Base-by-base conservation (phyloP, 2,888 invertebrate genomes). In the Anodontia alba region DNA sequence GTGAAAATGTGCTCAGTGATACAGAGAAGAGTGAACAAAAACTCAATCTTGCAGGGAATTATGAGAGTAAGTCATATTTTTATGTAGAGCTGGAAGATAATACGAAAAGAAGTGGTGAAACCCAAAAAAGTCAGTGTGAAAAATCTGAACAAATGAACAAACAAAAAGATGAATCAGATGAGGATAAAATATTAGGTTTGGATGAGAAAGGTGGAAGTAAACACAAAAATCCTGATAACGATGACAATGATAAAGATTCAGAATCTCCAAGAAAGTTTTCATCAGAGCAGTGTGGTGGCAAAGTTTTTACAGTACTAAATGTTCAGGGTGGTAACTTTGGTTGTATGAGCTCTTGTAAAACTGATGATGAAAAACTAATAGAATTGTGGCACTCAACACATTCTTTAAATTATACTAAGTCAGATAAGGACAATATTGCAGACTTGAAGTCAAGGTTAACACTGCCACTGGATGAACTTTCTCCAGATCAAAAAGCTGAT, bases 331-430 rank as follows among this genome's bases (percentile, higher is more conserved):
- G 81, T 8, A 78, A 82, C 36, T 77, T 81, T 73, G 79, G 80
- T 43, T n/a, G 67, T 33, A 57, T 75, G 46, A 76, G 85, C 49
- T 83, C 83, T 0, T 89, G 91, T 67, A 91, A 92, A 89, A 92
- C 92, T 43, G 92, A 92, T 87, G 92, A 92, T 84, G 92, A 92
- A 81, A 92, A 92, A 82, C 72, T 92, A 15, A 89, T 91, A 51
- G 92, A 91, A 74, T 81, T 91, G 20, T 84, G 88, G 79, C 83
- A 88, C 62, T 85, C 85, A 54, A 84, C 80, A 42, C 81, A 87
- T 70, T 84, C 84, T 36, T 68, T 88, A 67, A 86, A 79, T 54
- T 72, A 79, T 66, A 83, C 83, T 29, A 77, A 72, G 66, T 77
- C 69, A 75, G 82, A 79, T 15, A 86, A 81, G 78, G 79, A 84